Percentiles rank a stretch among this genome's conserved stretches.
These are phyloP conservation scores for Daubentonia madagascariensis DNA, from an alignment of 2,113 vertebrate genomes.

Conservation along the genomic window DNA sequence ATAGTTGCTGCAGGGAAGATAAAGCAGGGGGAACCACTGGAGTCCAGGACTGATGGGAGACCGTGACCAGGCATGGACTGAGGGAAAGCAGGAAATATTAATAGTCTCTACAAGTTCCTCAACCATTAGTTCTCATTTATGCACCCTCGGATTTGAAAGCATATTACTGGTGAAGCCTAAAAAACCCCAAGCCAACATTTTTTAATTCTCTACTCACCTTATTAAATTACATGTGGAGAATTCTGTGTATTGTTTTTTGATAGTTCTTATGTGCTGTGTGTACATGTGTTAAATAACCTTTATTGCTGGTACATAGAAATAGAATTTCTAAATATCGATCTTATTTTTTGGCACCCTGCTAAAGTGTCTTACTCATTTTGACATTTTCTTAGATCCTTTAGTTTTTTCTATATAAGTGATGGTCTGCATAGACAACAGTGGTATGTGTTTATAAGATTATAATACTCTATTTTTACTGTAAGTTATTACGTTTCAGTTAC, in stretches of 20 bases:
- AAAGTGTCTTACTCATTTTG: not conserved
- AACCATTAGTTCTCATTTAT: not conserved
- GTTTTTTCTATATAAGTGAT: not conserved
- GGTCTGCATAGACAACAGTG: not conserved
- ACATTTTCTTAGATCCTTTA: not conserved
- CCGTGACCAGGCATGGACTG: not conserved
- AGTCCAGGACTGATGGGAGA: not conserved
- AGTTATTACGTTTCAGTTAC: not conserved
- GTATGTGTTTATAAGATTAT: not conserved
- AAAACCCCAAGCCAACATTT: not conserved
- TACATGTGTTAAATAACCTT: not conserved
- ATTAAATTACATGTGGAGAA: not conserved
- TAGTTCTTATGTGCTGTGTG: not conserved
- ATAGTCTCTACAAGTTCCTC: not conserved
- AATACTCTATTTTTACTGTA: not conserved
- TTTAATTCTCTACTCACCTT: not conserved
- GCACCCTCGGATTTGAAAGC: not conserved
- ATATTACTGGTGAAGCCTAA: not conserved
- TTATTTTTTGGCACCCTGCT: not conserved
- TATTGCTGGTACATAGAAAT: not conserved
- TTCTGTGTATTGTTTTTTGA: not conserved
- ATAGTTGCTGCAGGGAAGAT: not conserved
- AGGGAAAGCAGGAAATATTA: not conserved
- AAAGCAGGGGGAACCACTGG: not conserved
- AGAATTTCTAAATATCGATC: not conserved